A percentile compares a stretch with the other conserved stretches of the same genome.
Conservation (phyloP, 2,888 invertebrate species). For the Alloplasta piceator region DNA sequence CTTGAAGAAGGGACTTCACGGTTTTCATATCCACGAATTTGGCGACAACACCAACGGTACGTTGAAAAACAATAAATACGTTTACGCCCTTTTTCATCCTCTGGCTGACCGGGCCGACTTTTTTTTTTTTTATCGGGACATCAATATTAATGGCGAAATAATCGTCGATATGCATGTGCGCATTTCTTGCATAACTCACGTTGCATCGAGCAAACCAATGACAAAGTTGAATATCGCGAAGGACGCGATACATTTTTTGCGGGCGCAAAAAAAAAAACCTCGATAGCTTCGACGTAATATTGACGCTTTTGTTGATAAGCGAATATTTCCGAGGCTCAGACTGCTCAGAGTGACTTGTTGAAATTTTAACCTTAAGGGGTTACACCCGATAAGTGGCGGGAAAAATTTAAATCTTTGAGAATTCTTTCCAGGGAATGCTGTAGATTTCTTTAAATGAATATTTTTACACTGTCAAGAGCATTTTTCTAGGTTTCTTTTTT, state of each 20-base stretch:
- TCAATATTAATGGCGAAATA: conserved; percentile 5
- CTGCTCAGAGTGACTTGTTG: neutral
- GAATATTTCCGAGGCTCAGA: neutral
- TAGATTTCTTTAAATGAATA: no score
- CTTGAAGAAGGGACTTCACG: conserved; percentile 90
- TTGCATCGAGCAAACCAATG: neutral
- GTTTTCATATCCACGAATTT: conserved; percentile 98
- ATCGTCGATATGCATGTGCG: conserved; percentile 15
- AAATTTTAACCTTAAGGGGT: neutral
- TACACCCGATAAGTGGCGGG: no score
- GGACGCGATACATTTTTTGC: neutral
- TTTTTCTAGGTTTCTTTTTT: no score
- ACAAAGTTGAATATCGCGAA: neutral
- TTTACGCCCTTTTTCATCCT: no score
- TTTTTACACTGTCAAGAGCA: no score
- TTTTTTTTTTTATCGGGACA: conserved; percentile 7
- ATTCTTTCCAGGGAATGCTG: no score
- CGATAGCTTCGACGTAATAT: no score
- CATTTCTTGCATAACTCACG: conserved; percentile 61
- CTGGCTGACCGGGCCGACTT: no score
- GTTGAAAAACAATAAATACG: neutral
- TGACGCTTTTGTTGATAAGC: no score
- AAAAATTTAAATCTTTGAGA: no score
- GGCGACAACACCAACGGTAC: conserved; percentile 96
- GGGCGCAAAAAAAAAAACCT: neutral